Evolutionary conservation across 2,888 invertebrate genomes (phyloP).

Genomic region (Lissocephala sabroskyi): DNA sequence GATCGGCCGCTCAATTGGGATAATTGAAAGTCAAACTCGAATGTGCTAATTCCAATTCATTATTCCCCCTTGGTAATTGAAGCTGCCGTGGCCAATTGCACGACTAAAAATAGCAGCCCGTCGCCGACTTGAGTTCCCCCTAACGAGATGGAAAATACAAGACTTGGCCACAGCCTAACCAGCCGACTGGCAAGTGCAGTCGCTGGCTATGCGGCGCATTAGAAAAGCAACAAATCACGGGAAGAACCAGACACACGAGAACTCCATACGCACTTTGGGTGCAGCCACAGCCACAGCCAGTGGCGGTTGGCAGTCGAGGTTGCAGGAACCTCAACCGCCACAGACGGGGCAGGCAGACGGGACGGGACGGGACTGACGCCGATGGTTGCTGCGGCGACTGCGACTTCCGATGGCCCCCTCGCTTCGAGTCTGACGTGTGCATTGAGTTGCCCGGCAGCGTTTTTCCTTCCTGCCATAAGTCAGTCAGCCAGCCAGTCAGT

Average conservation of each 20-base stretch:
- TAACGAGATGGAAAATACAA: too few relatives aligned
- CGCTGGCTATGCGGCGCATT: constrained; percentile 37
- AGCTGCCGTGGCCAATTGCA: constrained; percentile 24
- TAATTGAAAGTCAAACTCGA: constrained; percentile 13
- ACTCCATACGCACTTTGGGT: constrained; percentile 61
- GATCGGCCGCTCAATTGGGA: too few relatives aligned
- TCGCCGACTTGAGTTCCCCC: too few relatives aligned
- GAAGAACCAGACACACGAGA: constrained; percentile 39
- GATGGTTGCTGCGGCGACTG: too few relatives aligned
- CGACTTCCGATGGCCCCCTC: too few relatives aligned
- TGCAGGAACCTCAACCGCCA: too few relatives aligned
- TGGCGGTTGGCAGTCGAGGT: too few relatives aligned
- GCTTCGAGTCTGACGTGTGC: too few relatives aligned
- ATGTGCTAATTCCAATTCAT: constrained; percentile 50
- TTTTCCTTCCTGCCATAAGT: constrained; percentile 63
- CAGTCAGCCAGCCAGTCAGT: constrained; percentile 32
- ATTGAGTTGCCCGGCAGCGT: constrained; percentile 56
- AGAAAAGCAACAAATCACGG: constrained; percentile 60
- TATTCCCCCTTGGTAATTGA: constrained; percentile 39
- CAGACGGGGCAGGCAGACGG: constrained; percentile 21
- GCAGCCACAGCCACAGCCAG: constrained; percentile 28
- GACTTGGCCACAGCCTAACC: too few relatives aligned
- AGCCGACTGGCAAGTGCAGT: too few relatives aligned
- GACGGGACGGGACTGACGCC: constrained; percentile 6
- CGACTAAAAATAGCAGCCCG: too few relatives aligned